A percentile compares a stretch with the other conserved stretches of the same genome.
Evolutionary conservation across 2,888 invertebrate genomes (phyloP).

Genomic region (Acanthococcus lagerstroemiae): DNA sequence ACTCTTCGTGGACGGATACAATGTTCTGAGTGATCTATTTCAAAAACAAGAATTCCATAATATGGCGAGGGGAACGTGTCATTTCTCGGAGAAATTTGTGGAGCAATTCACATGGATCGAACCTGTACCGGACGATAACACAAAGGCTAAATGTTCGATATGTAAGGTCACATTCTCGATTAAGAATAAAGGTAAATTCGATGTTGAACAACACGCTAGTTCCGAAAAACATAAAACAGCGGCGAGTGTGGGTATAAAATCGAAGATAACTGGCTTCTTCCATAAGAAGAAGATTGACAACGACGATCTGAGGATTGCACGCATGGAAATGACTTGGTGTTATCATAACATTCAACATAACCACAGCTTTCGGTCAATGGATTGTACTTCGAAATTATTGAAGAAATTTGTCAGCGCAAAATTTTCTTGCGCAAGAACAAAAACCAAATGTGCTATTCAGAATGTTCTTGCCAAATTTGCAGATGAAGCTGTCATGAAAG

Average conservation of each 20-base stretch:
- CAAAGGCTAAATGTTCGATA: neutral
- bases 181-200: neutral
- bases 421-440: constrained; percentile 13
- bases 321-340: constrained; percentile 25
- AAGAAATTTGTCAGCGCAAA: constrained; percentile 12
- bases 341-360: constrained; percentile 27
- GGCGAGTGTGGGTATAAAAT: neutral
- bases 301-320: constrained; percentile 6
- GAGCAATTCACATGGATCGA: neutral
- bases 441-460: constrained; percentile 37
- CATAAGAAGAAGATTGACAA: neutral
- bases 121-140: neutral
- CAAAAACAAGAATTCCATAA: neutral
- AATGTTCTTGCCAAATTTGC: constrained; percentile 37
- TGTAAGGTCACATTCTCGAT: neutral
- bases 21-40: neutral
- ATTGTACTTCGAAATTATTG: constrained; percentile 29
- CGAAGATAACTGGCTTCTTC: neutral
- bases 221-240: neutral
- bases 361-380: constrained; percentile 18
- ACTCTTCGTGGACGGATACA: neutral
- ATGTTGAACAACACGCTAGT: neutral
- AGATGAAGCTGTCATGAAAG: constrained; percentile 29
- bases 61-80: neutral
- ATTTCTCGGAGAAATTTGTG: neutral